Evolutionary conservation across 2,113 vertebrate species (phyloP), one percentile per base, ranked within the genome.

Genomic region (Ictidomys tridecemlineatus): DNA sequence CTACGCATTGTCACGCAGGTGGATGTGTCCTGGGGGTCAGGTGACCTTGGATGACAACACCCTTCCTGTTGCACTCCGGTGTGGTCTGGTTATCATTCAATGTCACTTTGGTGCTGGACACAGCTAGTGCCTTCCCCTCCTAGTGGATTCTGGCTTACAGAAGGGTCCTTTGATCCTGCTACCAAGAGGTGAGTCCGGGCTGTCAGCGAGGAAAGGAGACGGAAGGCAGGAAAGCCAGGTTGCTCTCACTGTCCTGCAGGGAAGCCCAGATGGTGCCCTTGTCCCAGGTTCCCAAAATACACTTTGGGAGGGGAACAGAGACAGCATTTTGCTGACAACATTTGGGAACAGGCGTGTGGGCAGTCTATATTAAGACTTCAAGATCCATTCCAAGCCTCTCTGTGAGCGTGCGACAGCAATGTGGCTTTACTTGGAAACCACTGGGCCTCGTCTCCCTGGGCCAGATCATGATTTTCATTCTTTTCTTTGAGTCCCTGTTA

Each of bases 151-250:
- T 94, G 3, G 86, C 96, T 98, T 92, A 84, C n/a, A 92, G 90
- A 82, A 69, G 69, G 37, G 30, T 45, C 39, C 78, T 94, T 88
- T 70, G 86, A 51, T 93, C 48, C 10, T 73, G 26, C 56, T 76
- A 70, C 85, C 17, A 39, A 61, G 34, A 63, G 45, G 61, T 20
- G 18, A 42, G 51, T 85, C 37, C 70, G 70, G 76, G 72, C 67
- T 96, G 79, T 69, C 24, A 37, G 79, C 58, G 65, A 90, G 53
- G 72, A 91, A 96, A 76, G 14, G 76, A n/a, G 85, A 58, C 28
- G 14, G 76, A 61, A 72, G 77, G 92, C 84, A 95, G 97, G 97
- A 97, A 97, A 97, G 94, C 97, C 96, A 97, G 95, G 97, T 97
- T 97, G 96, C 96, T 93, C 45, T 96, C 80, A 48, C 87, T 95